These are phyloP conservation scores for Cloeon dipterum DNA, from an alignment of 2,888 invertebrate genomes.

Conservation along the genomic window DNA sequence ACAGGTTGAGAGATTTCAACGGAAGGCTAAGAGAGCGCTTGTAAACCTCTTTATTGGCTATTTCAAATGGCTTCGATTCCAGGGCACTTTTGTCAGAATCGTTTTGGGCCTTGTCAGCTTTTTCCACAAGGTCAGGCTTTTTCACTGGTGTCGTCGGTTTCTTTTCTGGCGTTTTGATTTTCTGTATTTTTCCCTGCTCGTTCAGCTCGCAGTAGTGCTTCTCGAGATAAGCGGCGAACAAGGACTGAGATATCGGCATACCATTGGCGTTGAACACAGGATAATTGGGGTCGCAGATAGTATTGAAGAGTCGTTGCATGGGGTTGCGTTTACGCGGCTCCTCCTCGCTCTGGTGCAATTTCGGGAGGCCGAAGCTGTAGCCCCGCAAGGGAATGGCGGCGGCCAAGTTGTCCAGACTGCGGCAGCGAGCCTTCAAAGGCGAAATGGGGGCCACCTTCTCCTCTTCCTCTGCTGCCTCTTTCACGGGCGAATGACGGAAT, in stretches of 20 bases:
- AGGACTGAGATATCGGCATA: slow-evolving; percentile 42
- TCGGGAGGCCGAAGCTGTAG: slow-evolving; percentile 21
- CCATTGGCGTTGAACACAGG: slow-evolving; percentile 56
- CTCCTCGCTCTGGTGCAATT: slow-evolving; percentile 8
- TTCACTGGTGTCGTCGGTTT: slow-evolving; percentile 6
- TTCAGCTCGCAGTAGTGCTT: slow-evolving; percentile 33
- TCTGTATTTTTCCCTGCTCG: slow-evolving; percentile 2
- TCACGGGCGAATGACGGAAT: slow-evolving; percentile 1
- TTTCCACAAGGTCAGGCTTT: slow-evolving; percentile 7
- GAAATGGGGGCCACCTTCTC: background rate
- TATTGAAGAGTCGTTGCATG: slow-evolving; percentile 26
- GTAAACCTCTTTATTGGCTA: slow-evolving; percentile 14
- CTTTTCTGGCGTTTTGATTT: background rate
- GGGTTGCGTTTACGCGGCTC: slow-evolving; percentile 8
- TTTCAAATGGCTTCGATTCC: background rate
- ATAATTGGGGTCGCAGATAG: slow-evolving; percentile 56
- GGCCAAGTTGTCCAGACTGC: slow-evolving; percentile 3
- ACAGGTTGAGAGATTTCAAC: slow-evolving; percentile 33
- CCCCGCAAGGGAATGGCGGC: slow-evolving; percentile 25
- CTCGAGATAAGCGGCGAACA: slow-evolving; percentile 44
- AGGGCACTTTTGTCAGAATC: background rate
- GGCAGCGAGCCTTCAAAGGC: background rate
- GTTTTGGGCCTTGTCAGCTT: background rate
- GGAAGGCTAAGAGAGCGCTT: slow-evolving; percentile 41
- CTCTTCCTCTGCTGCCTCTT: background rate